Evolutionary conservation across 2,888 invertebrate species (phyloP).

Genomic region (Zygaena filipendulae): DNA sequence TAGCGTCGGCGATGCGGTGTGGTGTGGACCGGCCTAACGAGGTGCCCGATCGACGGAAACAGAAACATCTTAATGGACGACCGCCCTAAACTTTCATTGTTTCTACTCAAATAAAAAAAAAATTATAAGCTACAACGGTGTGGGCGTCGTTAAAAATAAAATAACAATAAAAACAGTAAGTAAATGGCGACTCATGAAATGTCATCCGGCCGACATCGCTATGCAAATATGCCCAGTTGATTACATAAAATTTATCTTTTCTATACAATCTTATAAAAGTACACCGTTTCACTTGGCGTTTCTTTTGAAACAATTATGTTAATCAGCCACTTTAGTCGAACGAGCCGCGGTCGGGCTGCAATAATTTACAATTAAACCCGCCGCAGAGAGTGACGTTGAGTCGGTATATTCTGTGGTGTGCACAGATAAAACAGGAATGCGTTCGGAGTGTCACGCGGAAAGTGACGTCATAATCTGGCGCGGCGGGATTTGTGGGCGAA

Average conservation of each 20-base stretch:
- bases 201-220: conserved; percentile 41
- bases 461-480: conserved; percentile 50
- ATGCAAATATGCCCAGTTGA: conserved; percentile 55
- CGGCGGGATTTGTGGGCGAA: conserved; percentile 37
- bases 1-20: too few relatives aligned
- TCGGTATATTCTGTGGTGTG: too few relatives aligned
- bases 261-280: conserved; percentile 47
- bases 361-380: conserved; percentile 54
- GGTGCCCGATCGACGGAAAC: too few relatives aligned
- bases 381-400: conserved; percentile 31
- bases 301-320: conserved; percentile 61
- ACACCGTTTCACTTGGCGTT: conserved; percentile 46
- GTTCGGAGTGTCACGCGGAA: conserved; percentile 22
- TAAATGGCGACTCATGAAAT: conserved; percentile 41
- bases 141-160: conserved; percentile 34
- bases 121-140: conserved; percentile 33
- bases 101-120: too few relatives aligned
- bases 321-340: conserved; percentile 32
- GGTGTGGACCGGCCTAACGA: too few relatives aligned
- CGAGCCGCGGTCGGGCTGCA: conserved; percentile 26
- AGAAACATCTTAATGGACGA: too few relatives aligned
- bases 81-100: too few relatives aligned
- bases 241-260: conserved; percentile 48
- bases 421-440: too few relatives aligned
- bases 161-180: too few relatives aligned